Evolutionary conservation across 2,888 invertebrate genomes (phyloP).

Genomic region (Aethes cnicana): DNA sequence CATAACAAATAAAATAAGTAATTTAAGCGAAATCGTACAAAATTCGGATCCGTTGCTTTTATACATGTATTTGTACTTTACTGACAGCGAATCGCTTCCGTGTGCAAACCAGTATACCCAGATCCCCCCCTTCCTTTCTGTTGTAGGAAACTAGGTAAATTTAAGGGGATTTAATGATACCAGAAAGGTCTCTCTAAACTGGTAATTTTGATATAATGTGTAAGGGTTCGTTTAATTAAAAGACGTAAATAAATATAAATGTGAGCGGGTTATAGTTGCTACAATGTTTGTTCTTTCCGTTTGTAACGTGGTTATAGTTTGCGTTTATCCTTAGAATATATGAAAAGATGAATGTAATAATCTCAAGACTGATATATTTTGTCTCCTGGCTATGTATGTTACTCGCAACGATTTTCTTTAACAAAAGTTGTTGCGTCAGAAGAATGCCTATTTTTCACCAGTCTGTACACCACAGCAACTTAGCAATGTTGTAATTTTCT

Average conservation of each 20-base stretch:
- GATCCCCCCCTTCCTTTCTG: not conserved
- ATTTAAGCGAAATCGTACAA: constrained; percentile 23
- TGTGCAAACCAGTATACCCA: not conserved
- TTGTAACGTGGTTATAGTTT: not conserved
- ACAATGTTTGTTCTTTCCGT: not conserved
- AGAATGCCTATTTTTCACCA: too few relatives aligned
- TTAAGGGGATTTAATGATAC: not conserved
- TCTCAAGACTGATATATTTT: too few relatives aligned
- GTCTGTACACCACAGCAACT: too few relatives aligned
- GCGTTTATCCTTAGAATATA: too few relatives aligned
- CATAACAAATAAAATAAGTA: constrained; percentile 29
- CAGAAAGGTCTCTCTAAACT: not conserved
- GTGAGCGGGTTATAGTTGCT: constrained; percentile 9
- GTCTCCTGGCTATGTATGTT: too few relatives aligned
- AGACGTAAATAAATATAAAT: constrained; percentile 16
- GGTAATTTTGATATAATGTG: constrained; percentile 3
- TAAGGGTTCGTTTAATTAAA: constrained; percentile 19
- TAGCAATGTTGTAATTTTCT: too few relatives aligned
- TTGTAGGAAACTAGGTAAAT: not conserved
- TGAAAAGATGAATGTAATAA: too few relatives aligned
- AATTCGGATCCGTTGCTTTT: constrained; percentile 3
- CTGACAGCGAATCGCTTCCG: constrained; percentile 17
- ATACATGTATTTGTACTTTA: constrained; percentile 12
- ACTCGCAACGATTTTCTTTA: too few relatives aligned
- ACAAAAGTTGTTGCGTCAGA: too few relatives aligned